These are phyloP conservation scores for Empidonax alnorum DNA, from an alignment of 2,113 vertebrate species.

Conservation along the genomic window DNA sequence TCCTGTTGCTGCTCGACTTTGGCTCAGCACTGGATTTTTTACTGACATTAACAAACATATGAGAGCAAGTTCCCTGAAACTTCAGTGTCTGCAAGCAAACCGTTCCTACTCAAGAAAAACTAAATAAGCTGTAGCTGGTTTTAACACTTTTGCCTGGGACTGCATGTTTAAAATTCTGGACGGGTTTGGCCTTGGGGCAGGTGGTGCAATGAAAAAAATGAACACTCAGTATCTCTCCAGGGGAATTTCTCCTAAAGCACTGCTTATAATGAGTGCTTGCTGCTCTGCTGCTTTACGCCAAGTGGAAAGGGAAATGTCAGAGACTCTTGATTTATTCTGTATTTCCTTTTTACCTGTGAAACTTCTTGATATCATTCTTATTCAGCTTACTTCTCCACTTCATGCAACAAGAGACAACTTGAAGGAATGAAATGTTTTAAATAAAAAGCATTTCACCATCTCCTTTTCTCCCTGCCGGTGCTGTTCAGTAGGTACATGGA, in stretches of 20 bases:
- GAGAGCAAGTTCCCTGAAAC: neutral
- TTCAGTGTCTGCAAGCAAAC: neutral
- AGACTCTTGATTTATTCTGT: neutral
- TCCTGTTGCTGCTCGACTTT: neutral
- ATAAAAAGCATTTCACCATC: neutral
- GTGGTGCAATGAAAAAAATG: neutral
- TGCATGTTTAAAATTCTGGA: conserved; percentile 40
- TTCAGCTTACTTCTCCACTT: neutral
- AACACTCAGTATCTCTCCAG: neutral
- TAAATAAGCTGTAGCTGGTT: neutral
- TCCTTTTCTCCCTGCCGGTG: neutral
- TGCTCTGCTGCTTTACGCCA: neutral
- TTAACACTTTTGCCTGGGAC: neutral
- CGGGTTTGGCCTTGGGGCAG: neutral
- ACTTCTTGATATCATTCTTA: neutral
- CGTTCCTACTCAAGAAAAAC: neutral
- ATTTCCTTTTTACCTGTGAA: neutral
- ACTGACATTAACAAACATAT: neutral
- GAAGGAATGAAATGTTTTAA: neutral
- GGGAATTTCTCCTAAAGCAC: neutral
- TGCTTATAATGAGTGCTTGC: conserved; percentile 3
- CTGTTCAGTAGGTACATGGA: neutral
- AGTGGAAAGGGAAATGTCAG: neutral
- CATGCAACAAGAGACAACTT: neutral
- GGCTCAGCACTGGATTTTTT: neutral